Base-by-base conservation (phyloP, 2,797 vertebrate species). In the Muraenolepis orangiensis region DNA sequence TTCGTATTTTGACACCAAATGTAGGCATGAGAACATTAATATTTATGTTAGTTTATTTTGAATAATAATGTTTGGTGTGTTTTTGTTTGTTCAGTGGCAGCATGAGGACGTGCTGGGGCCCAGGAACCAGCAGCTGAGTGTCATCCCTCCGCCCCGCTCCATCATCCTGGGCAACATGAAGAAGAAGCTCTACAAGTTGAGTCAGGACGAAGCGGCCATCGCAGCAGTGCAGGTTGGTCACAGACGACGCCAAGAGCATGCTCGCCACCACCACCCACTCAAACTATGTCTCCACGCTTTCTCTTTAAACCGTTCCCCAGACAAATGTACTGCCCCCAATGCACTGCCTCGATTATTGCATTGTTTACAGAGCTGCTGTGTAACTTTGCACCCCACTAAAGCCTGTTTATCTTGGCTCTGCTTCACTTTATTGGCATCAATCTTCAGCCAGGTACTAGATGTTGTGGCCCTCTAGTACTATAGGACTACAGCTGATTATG, bases 81-180 rank as follows among this genome's bases (percentile, higher is more conserved):
- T n/a, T 75, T 29, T 61, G 8, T 4, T 0, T 61, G 14, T 4
- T 30, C 81, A 99, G 98, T 99, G 98, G 98, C 98, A 98, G 81
- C 97, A 99, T 0, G 98, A 99, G 78, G 98, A 99, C 75, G 91
- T 98, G 4, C 94, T 99, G 61, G 96, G 97, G 67, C 94, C 90
- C 61, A 94, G 92, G 18, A 96, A 94, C 34, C 98, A 98, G 85
- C 93, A 96, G 1, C 91, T 98, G 79, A 95, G 96, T 2, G 95
- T 98, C 79, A 97, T 94, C 74, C 93, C 97, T 29, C 96, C 96
- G 1, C 96, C 96, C 34, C 96, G 98, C 0, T 93, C 98, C 26
- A 95, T 96, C 78, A 98, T 98, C 87, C 91, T 99, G 80, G 93
- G 94, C 88, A 99, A 94, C 90, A 97, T 99, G 96, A 99, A 99